Percentiles rank a stretch among this genome's conserved stretches.
These are phyloP conservation scores for Ischnus inquisitorius DNA, from an alignment of 2,888 invertebrate species.

Conservation along the genomic window DNA sequence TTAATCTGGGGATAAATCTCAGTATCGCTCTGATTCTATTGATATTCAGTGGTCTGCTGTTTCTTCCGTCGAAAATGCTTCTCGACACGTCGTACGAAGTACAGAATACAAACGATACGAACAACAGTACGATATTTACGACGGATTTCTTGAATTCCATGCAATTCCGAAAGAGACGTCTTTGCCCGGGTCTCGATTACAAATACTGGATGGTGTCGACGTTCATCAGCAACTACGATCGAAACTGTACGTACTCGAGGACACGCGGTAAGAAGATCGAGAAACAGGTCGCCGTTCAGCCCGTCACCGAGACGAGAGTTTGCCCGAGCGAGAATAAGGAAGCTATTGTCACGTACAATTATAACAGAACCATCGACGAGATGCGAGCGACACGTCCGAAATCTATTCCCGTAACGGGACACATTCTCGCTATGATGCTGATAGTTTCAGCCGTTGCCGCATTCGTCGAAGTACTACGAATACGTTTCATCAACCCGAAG, in stretches of 20 bases:
- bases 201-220: constrained; percentile 73
- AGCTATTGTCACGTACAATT: constrained; percentile 27
- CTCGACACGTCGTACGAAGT: constrained; percentile 76
- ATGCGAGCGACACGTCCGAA: constrained; percentile 72
- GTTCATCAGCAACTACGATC: constrained; percentile 77
- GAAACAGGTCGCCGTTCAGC: not conserved
- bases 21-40: constrained; percentile 78
- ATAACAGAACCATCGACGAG: constrained; percentile 54
- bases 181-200: constrained; percentile 77
- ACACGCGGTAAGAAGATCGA: constrained; percentile 27
- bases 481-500: constrained; percentile 79
- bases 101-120: constrained; percentile 26
- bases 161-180: constrained; percentile 60
- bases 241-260: constrained; percentile 77
- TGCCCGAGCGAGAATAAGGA: constrained; percentile 54
- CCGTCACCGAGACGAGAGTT: constrained; percentile 33
- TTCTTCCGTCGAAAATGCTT: constrained; percentile 77
- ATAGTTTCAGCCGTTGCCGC: constrained; percentile 80
- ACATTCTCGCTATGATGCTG: constrained; percentile 81
- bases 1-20: constrained; percentile 77
- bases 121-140: constrained; percentile 7
- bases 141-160: constrained; percentile 44
- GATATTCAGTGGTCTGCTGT: constrained; percentile 80
- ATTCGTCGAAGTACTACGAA: constrained; percentile 80
- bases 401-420: constrained; percentile 78